Percentiles rank a stretch among this genome's conserved stretches.
Conservation (phyloP, 2,797 vertebrate species). For the Rachycentron canadum region DNA sequence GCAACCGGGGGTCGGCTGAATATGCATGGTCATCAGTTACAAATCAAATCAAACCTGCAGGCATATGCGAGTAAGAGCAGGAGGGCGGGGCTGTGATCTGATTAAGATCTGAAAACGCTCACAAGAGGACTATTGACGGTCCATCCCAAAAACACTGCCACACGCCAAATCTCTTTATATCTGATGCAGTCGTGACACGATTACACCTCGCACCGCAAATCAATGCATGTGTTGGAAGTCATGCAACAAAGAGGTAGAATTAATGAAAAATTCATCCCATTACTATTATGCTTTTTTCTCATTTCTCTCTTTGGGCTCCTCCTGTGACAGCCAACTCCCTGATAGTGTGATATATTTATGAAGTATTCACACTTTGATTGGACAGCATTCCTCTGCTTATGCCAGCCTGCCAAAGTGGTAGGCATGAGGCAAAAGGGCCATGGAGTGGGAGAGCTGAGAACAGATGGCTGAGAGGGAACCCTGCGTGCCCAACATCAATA, state of each 20-base stretch:
- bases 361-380: conserved; percentile 66
- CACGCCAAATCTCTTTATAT: conserved; percentile 48
- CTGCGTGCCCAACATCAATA: conserved; percentile 79
- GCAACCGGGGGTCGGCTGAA: conserved; percentile 49
- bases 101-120: conserved; percentile 62
- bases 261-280: conserved; percentile 50
- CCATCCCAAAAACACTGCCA: conserved; percentile 46
- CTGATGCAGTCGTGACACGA: conserved; percentile 32
- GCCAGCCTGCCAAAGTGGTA: conserved; percentile 52
- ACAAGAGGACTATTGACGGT: conserved; percentile 45
- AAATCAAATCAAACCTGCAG: conserved; percentile 59
- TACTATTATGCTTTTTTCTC: conserved; percentile 21
- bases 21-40: conserved; percentile 64
- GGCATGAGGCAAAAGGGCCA: conserved; percentile 57
- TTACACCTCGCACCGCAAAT: conserved; percentile 48
- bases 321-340: conserved; percentile 30
- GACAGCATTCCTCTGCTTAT: conserved; percentile 56
- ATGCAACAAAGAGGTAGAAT: conserved; percentile 43
- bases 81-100: conserved; percentile 47
- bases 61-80: conserved; percentile 56
- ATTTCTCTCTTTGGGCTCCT: conserved; percentile 22
- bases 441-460: conserved; percentile 62
- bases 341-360: conserved; percentile 62
- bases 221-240: conserved; percentile 54
- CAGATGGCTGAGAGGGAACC: conserved; percentile 82